phyloP scores from a whole-genome alignment of 1,140 invertebrate genomes.

The Drosophila kurseongensis region DNA sequence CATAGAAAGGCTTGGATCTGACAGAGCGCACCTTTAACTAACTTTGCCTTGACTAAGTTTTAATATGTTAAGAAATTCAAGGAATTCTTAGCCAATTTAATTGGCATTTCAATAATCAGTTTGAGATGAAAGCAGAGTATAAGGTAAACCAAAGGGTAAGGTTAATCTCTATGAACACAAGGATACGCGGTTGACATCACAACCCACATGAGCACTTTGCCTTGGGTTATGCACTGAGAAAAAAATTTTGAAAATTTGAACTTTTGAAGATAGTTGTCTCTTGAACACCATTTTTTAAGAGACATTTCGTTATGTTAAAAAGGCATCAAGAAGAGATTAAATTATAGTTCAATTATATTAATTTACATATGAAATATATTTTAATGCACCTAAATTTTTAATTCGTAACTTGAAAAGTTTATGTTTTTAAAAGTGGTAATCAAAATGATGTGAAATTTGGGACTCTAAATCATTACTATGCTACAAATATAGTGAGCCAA shows the following conservation, averaged over 20 bases:
- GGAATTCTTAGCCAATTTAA: not conserved
- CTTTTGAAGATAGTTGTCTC: too few species aligned
- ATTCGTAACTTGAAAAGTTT: too few species aligned
- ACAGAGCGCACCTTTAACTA: not conserved
- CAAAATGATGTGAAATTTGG: not conserved
- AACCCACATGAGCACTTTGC: constrained; percentile 7
- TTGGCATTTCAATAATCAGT: constrained; percentile 10
- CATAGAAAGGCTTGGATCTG: not conserved
- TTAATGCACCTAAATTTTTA: too few species aligned
- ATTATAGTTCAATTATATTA: too few species aligned
- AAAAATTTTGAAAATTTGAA: not conserved
- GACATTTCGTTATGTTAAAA: too few species aligned
- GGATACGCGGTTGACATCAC: constrained; percentile 49
- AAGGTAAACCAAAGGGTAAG: constrained; percentile 28
- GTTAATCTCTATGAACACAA: constrained; percentile 40
- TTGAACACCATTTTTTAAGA: too few species aligned
- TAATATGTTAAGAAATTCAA: not conserved
- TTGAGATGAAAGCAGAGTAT: constrained; percentile 1
- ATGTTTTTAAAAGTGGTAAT: not conserved
- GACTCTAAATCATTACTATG: too few species aligned
- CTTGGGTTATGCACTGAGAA: not conserved
- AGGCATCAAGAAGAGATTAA: too few species aligned
- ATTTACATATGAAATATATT: too few species aligned
- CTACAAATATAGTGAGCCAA: not conserved
- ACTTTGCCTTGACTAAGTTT: not conserved